Conservation (phyloP, 1,140 invertebrate species). For the Drosophila asahinai region DNA sequence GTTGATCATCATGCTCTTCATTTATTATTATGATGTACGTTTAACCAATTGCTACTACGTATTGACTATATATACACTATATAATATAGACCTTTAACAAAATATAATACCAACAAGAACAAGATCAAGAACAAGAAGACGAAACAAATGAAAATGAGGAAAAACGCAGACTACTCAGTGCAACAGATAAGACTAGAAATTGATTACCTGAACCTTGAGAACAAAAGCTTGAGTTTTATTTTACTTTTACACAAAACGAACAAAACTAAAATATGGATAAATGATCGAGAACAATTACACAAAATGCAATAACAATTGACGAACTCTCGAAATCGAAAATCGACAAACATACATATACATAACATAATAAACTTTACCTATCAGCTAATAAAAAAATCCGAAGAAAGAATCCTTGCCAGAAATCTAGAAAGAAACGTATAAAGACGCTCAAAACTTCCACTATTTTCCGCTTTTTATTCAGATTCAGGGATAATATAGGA, state of each 20-base stretch:
- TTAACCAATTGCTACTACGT: constrained; percentile 14
- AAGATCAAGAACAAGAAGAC: constrained; percentile 13
- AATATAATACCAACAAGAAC: constrained; percentile 16
- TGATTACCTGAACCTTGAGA: constrained; percentile 83
- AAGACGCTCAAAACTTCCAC: constrained; percentile 21
- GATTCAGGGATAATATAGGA: constrained; percentile 21
- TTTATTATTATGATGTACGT: constrained; percentile 11
- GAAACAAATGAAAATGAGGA: constrained; percentile 32
- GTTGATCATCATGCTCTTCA: constrained; percentile 29
- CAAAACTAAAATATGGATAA: constrained; percentile 8
- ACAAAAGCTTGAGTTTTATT: constrained; percentile 80
- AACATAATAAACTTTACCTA: constrained; percentile 15
- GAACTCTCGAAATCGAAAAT: constrained; percentile 20
- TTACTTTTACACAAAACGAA: constrained; percentile 56
- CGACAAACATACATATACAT: constrained; percentile 22
- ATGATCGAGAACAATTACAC: constrained; percentile 14
- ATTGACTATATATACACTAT: constrained; percentile 27
- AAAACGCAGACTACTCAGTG: constrained; percentile 80
- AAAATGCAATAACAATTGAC: constrained; percentile 37
- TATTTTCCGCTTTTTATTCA: constrained; percentile 17
- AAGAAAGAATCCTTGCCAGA: constrained; percentile 34
- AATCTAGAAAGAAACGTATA: constrained; percentile 12
- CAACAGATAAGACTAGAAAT: constrained; percentile 83
- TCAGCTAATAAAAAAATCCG: constrained; percentile 11
- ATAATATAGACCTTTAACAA: constrained; percentile 42